Conservation (phyloP, 2,113 vertebrate genomes). For the Prionailurus bengalensis region DNA sequence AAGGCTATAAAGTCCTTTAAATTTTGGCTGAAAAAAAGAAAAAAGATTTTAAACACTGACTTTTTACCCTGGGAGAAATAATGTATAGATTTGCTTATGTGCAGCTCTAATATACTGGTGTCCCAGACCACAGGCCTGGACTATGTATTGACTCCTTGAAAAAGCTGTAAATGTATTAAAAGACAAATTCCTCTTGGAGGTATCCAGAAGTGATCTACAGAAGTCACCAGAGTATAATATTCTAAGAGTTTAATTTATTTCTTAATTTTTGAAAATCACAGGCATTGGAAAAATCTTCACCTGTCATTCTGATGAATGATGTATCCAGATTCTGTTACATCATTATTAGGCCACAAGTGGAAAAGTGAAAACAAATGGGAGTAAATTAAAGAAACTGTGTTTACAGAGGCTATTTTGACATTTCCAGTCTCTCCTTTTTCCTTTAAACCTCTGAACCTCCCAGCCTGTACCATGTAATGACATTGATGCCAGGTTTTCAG, state of each 20-base stretch:
- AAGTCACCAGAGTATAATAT: background rate
- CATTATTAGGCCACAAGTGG: constrained; percentile 34
- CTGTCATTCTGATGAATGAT: background rate
- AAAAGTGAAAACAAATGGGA: constrained; percentile 41
- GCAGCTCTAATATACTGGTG: background rate
- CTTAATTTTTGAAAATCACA: background rate
- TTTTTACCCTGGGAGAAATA: background rate
- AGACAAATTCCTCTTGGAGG: background rate
- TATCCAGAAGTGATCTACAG: background rate
- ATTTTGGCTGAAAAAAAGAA: background rate
- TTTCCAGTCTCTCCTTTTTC: background rate
- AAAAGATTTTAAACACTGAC: background rate
- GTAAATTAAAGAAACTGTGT: constrained; percentile 20
- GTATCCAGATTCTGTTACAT: background rate
- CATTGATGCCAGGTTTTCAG: background rate
- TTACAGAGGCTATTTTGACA: background rate
- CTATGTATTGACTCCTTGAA: background rate
- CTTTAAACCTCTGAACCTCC: background rate
- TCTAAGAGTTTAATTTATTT: background rate
- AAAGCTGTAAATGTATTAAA: background rate
- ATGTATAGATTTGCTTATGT: background rate
- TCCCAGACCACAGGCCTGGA: background rate
- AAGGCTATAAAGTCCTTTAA: background rate
- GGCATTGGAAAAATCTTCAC: background rate
- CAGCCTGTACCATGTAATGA: background rate